Base-by-base conservation (phyloP, 2,797 vertebrate species). In the Sebastes trivittatus region DNA sequence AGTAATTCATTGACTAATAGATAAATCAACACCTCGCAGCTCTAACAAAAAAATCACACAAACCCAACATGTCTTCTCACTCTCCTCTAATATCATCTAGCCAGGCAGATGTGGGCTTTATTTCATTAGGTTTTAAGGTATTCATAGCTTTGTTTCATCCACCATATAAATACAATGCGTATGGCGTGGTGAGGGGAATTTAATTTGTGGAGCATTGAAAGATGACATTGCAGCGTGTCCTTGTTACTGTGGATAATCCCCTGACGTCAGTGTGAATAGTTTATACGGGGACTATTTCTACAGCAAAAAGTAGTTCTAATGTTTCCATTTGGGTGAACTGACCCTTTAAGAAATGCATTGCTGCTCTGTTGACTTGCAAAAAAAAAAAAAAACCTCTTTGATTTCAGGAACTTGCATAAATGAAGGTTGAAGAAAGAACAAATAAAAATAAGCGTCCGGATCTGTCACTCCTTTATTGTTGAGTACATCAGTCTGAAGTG, bases 401-500 rank as follows among this genome's bases (percentile, higher is more conserved):
- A 75, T 54, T 52, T 60, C 22, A 69, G 25, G 8, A 72, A 55
- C 56, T 6, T 23, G 11, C n/a, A 22, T 10, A 30, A 56, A 27
- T 60, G 22, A 70, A 66, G 38, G 68, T 49, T 66, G 65, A 74
- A 11, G 8, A 10, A 27, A 46, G 58, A 8, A 8, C 18, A 61
- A 60, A 61, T 55, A 30, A 58, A 23, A 72, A 65, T 36, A 34
- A 34, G 16, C 16, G 22, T 46, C 42, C 6, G 3, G 42, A 46
- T 46, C 16, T 46, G 42, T 46, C 42, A 46, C 16, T 46, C 42
- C 20, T 11, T 71, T 71, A 32, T 42, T 78, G 70, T 72, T 80
- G 63, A 73, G 72, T 59, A 22, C 67, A 77, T 86, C 67, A 63
- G 69, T 84, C 73, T 87, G 49, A 86, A 88, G 75, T 78, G 74